Evolutionary conservation across 2,113 vertebrate genomes (phyloP).

Genomic region (Tragelaphus imberbis): DNA sequence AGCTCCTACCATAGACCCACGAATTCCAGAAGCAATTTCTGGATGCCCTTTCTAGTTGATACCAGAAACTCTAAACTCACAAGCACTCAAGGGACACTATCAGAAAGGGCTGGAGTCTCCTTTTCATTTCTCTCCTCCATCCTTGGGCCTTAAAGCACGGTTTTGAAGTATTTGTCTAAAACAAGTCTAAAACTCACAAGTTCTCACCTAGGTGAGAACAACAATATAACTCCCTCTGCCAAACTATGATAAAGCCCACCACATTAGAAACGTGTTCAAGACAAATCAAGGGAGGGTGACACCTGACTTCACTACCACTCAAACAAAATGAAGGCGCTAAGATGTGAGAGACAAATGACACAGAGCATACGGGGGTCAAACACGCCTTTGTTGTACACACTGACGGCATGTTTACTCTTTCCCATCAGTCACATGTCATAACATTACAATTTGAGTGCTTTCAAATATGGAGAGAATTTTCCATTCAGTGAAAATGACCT

Average conservation of each 20-base stretch:
- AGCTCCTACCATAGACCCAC: not conserved
- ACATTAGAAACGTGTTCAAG: not conserved
- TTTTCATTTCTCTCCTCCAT: not conserved
- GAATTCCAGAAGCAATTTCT: not conserved
- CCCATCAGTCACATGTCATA: not conserved
- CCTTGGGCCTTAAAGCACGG: not conserved
- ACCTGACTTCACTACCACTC: not conserved
- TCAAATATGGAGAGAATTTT: not conserved
- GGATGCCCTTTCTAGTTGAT: not conserved
- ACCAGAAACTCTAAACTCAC: not conserved
- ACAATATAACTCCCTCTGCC: not conserved
- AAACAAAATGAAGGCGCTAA: not conserved
- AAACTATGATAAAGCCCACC: not conserved
- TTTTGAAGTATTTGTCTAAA: not conserved
- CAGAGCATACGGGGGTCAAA: not conserved
- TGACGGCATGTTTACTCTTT: not conserved
- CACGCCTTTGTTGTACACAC: accelerated
- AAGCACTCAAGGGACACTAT: not conserved
- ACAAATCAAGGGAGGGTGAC: not conserved
- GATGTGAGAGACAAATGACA: not conserved
- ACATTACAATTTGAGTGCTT: not conserved
- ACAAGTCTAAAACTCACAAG: too few relatives aligned
- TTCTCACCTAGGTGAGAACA: too few relatives aligned
- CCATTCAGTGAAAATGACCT: not conserved
- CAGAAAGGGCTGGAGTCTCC: not conserved